phyloP scores from a whole-genome alignment of 2,888 invertebrate genomes.

The Druceiella hillmani region DNA sequence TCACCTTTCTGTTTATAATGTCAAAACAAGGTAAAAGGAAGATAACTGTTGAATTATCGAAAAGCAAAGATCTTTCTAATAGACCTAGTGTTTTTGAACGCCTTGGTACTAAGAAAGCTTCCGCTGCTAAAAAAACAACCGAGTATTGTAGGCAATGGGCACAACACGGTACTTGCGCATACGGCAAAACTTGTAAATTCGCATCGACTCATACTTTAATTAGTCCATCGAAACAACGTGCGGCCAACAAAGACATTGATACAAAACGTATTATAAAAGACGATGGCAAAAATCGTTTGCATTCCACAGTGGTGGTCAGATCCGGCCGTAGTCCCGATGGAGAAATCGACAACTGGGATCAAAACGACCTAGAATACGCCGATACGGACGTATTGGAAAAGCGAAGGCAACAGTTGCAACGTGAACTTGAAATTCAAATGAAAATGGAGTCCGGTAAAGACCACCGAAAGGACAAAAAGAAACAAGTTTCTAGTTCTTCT shows the following conservation, averaged over 20 bases:
- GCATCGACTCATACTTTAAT: slow-evolving; percentile 67
- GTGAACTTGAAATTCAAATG: slow-evolving; percentile 72
- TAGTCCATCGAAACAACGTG: slow-evolving; percentile 69
- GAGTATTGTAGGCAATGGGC: slow-evolving; percentile 75
- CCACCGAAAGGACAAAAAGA: slow-evolving; percentile 64
- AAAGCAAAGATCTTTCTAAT: slow-evolving; percentile 58
- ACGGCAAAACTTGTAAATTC: slow-evolving; percentile 74
- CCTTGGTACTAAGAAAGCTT: slow-evolving; percentile 68
- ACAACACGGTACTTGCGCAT: slow-evolving; percentile 70
- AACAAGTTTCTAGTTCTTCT: slow-evolving; percentile 62
- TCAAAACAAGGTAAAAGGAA: slow-evolving; percentile 68
- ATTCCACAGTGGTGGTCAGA: slow-evolving; percentile 57
- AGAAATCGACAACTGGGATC: slow-evolving; percentile 73
- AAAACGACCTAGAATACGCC: slow-evolving; percentile 73
- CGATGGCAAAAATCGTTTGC: slow-evolving; percentile 59
- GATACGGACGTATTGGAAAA: slow-evolving; percentile 76
- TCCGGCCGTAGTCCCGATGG: slow-evolving; percentile 54
- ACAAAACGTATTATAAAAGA: slow-evolving; percentile 51
- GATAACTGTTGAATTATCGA: slow-evolving; percentile 70
- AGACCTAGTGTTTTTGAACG: slow-evolving; percentile 81
- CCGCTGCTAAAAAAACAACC: slow-evolving; percentile 49
- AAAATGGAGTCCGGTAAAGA: slow-evolving; percentile 68
- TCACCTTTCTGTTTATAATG: slow-evolving; percentile 48
- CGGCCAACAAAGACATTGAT: slow-evolving; percentile 59
- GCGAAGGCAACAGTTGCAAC: slow-evolving; percentile 66